phyloP scores from a whole-genome alignment of 2,888 invertebrate species.

The Nemapogon koenigi region DNA sequence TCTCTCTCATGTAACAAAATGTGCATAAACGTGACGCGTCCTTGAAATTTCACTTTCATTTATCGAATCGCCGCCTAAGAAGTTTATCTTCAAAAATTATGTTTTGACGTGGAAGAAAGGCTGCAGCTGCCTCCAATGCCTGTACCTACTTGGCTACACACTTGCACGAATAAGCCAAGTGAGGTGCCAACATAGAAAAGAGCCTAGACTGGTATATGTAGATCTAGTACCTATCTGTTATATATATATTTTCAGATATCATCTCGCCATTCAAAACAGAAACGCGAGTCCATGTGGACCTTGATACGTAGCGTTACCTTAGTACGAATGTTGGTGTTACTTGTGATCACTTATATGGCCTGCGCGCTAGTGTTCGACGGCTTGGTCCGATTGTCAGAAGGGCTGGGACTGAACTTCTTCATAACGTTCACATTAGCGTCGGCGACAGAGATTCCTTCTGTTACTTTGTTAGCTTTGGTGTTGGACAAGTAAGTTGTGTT shows the following conservation, averaged over 20 bases:
- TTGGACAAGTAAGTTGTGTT: constrained; percentile 36
- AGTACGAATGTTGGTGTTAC: constrained; percentile 31
- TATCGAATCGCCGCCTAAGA: too few species aligned
- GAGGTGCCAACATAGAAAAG: too few species aligned
- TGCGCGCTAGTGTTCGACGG: constrained; percentile 50
- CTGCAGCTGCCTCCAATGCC: too few species aligned
- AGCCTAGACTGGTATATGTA: too few species aligned
- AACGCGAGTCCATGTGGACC: constrained; percentile 32
- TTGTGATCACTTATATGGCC: constrained; percentile 44
- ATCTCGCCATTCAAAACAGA: constrained; percentile 33
- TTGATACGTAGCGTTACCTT: constrained; percentile 34
- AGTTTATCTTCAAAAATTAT: too few species aligned
- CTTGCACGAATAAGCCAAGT: too few species aligned
- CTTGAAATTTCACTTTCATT: too few species aligned
- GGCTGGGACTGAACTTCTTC: constrained; percentile 50
- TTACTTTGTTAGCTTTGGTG: constrained; percentile 38
- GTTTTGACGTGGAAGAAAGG: too few species aligned
- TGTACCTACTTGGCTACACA: too few species aligned
- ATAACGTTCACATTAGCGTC: constrained; percentile 50
- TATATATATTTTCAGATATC: constrained; percentile 32
- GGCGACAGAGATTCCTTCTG: constrained; percentile 52
- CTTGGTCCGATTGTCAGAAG: constrained; percentile 51
- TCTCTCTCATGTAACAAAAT: too few species aligned
- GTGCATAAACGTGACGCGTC: too few species aligned
- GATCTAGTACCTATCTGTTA: too few species aligned